phyloP scores from a whole-genome alignment of 1,140 invertebrate species.

The Caligus rogercresseyi region DNA sequence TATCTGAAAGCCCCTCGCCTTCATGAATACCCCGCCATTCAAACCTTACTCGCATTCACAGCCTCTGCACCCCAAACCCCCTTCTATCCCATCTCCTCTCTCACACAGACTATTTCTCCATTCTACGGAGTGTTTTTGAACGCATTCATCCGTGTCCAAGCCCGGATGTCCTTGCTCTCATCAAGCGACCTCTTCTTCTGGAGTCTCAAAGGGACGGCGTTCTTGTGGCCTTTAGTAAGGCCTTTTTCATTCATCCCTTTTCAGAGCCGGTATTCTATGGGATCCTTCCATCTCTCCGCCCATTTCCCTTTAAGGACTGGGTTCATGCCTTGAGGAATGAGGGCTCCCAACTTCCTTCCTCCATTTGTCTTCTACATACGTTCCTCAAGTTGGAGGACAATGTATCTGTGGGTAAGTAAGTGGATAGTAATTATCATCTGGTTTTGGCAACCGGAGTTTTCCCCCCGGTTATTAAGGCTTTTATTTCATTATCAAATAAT shows the following conservation, averaged over 20 bases:
- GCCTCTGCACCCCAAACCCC: neutral
- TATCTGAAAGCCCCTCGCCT: neutral
- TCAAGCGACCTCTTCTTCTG: neutral
- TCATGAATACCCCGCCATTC: neutral
- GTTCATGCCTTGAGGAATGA: neutral
- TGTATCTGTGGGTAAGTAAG: neutral
- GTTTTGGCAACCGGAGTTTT: no score
- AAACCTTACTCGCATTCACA: neutral
- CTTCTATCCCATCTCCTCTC: neutral
- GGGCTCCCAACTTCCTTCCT: neutral
- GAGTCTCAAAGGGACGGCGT: neutral
- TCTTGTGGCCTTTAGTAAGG: neutral
- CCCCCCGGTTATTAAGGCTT: no score
- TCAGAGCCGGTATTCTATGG: neutral
- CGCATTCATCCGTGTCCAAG: neutral
- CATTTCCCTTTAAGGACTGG: neutral
- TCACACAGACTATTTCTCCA: neutral
- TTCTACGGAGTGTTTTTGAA: neutral
- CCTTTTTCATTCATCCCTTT: neutral
- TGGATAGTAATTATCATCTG: neutral
- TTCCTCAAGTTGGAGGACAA: neutral
- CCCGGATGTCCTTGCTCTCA: neutral
- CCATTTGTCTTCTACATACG: neutral
- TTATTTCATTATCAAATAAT: no score
- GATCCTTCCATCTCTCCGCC: neutral